Evolutionary conservation across 2,888 invertebrate genomes (phyloP).

Genomic region (Sclerodermus sp.): DNA sequence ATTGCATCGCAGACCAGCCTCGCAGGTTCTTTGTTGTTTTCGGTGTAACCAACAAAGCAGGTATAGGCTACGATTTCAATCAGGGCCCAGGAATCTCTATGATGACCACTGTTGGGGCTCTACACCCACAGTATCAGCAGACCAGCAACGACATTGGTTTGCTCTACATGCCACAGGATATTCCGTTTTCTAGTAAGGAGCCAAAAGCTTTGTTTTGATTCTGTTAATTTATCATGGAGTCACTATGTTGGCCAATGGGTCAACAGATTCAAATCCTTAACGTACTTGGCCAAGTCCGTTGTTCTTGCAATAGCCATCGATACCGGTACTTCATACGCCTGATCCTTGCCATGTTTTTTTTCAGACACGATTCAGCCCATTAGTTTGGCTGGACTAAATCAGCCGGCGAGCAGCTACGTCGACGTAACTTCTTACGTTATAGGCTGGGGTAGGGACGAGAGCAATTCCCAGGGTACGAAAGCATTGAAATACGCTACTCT

Average conservation of each 20-base stretch:
- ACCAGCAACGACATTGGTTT: conserved; percentile 31
- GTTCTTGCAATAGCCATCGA: no score
- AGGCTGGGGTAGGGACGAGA: conserved; percentile 32
- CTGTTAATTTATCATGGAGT: no score
- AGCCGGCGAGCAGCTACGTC: background rate
- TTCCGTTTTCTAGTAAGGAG: no score
- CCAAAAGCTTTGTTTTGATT: no score
- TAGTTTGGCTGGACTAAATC: conserved; percentile 11
- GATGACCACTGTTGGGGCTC: conserved; percentile 17
- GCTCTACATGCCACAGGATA: conserved; percentile 30
- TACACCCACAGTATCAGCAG: conserved; percentile 24
- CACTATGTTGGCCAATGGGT: no score
- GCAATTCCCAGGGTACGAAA: background rate
- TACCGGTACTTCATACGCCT: background rate
- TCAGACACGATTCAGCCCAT: conserved; percentile 28
- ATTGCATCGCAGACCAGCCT: conserved; percentile 22
- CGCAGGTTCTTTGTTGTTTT: conserved; percentile 27
- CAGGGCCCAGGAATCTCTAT: conserved; percentile 28
- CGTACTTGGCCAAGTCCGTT: no score
- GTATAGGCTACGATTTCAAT: conserved; percentile 22
- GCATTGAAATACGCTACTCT: conserved; percentile 25
- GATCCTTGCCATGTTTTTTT: conserved; percentile 3
- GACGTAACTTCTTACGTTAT: conserved; percentile 13
- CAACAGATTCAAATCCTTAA: no score
- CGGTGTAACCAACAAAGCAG: conserved; percentile 25